A percentile compares a stretch with the other conserved stretches of the same genome.
Evolutionary conservation across 2,888 invertebrate species (phyloP).

Genomic region (Escarpia spicata): DNA sequence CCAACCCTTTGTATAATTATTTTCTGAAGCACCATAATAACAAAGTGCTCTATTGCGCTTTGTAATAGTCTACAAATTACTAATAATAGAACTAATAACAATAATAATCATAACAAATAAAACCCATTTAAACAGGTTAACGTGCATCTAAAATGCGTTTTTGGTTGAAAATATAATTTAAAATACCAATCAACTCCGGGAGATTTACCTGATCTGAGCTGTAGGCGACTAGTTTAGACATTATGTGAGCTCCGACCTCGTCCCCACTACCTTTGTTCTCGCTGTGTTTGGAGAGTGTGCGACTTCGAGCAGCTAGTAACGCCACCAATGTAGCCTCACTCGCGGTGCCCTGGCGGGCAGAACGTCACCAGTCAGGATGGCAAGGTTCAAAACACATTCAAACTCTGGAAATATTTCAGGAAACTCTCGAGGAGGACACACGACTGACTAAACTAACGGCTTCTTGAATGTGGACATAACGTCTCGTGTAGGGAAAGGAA

Average conservation of each 20-base stretch:
- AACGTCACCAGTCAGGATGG: background rate
- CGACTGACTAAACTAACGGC: background rate
- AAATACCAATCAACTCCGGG: background rate
- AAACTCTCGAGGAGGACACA: background rate
- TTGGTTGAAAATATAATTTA: background rate
- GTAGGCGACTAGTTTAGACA: constrained; percentile 92
- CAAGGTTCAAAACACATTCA: background rate
- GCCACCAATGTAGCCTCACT: constrained; percentile 95
- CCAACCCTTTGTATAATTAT: too few relatives aligned
- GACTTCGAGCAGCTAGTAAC: constrained; percentile 89
- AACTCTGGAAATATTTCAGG: background rate
- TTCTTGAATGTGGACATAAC: too few relatives aligned
- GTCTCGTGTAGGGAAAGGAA: background rate
- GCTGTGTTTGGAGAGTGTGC: constrained; percentile 74
- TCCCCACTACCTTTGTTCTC: constrained; percentile 36
- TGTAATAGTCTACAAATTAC: too few relatives aligned
- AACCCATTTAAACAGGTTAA: too few relatives aligned
- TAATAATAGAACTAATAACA: too few relatives aligned
- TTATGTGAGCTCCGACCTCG: constrained; percentile 54
- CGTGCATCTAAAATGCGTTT: too few relatives aligned
- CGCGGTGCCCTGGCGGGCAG: constrained; percentile 79
- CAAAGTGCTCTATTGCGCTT: too few relatives aligned
- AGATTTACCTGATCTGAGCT: constrained; percentile 87
- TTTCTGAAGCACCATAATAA: too few relatives aligned
- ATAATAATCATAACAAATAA: too few relatives aligned